phyloP scores from a whole-genome alignment of 2,888 invertebrate genomes.

The Noctuana brunneofusca region DNA sequence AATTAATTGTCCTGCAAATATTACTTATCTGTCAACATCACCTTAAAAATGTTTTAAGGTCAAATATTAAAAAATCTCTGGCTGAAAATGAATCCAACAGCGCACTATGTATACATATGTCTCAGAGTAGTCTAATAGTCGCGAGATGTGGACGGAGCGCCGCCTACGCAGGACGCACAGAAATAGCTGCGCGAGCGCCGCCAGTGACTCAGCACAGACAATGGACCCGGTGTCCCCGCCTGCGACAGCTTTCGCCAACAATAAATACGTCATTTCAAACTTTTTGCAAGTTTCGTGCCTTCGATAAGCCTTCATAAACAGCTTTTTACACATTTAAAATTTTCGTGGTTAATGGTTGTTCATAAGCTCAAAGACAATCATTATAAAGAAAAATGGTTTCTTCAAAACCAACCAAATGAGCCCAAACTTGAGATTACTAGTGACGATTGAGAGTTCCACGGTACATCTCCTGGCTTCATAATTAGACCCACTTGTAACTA shows the following conservation, averaged over 20 bases:
- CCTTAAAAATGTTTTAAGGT: background rate
- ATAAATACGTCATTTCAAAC: constrained; percentile 29
- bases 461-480: too few species aligned
- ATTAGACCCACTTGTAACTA: too few species aligned
- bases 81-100: background rate
- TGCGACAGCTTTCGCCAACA: constrained; percentile 63
- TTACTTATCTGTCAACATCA: too few species aligned
- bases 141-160: constrained; percentile 53
- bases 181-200: constrained; percentile 75
- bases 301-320: background rate
- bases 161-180: constrained; percentile 66
- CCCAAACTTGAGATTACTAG: too few species aligned
- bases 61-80: background rate
- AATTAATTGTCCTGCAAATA: too few species aligned
- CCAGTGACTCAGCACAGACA: constrained; percentile 76
- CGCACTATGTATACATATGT: constrained; percentile 38
- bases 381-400: too few species aligned
- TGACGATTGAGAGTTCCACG: too few species aligned
- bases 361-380: too few species aligned
- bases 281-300: constrained; percentile 19
- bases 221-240: constrained; percentile 66
- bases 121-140: constrained; percentile 55
- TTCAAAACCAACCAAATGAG: too few species aligned
- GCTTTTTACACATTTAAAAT: background rate
- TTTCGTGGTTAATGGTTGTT: too few species aligned